Conservation (phyloP, 2,888 invertebrate genomes). For the Ceriagrion tenellum region DNA sequence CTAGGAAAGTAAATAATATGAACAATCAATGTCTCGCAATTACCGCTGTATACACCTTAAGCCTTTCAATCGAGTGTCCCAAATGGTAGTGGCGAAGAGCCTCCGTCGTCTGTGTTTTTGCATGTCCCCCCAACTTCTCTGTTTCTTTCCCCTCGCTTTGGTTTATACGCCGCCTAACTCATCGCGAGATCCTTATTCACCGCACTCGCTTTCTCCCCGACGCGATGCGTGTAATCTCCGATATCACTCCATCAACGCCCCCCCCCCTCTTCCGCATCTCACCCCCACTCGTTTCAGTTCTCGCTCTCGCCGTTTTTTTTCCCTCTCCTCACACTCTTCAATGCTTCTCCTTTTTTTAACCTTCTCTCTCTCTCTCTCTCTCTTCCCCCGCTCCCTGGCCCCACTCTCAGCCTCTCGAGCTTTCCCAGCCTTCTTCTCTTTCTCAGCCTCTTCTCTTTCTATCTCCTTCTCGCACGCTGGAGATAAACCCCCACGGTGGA, state of each 20-base stretch:
- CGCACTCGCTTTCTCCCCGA: not conserved
- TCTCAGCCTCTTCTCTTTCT: not conserved
- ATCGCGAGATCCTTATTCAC: not conserved
- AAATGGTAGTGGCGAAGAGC: too few species aligned
- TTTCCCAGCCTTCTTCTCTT: not conserved
- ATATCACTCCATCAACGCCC: slow-evolving; percentile 67
- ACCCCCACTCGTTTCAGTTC: too few species aligned
- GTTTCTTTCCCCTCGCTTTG: not conserved
- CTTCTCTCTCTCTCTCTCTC: not conserved
- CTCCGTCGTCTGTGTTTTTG: not conserved
- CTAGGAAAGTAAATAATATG: too few species aligned
- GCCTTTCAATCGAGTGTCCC: too few species aligned
- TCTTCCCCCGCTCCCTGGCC: too few species aligned
- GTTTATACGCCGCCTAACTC: too few species aligned
- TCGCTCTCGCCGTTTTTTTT: not conserved
- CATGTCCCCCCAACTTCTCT: not conserved
- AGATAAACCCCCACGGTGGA: slow-evolving; percentile 45
- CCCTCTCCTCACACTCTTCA: not conserved
- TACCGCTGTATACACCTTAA: too few species aligned
- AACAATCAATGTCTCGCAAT: too few species aligned
- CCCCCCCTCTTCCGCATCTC: too few species aligned
- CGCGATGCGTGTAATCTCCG: slow-evolving; percentile 61
- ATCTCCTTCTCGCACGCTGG: too few species aligned
- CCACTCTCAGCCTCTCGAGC: too few species aligned
- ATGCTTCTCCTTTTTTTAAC: too few species aligned